These are phyloP conservation scores for Chrysopa pallens DNA, from an alignment of 1,140 invertebrate species.

Conservation along the genomic window DNA sequence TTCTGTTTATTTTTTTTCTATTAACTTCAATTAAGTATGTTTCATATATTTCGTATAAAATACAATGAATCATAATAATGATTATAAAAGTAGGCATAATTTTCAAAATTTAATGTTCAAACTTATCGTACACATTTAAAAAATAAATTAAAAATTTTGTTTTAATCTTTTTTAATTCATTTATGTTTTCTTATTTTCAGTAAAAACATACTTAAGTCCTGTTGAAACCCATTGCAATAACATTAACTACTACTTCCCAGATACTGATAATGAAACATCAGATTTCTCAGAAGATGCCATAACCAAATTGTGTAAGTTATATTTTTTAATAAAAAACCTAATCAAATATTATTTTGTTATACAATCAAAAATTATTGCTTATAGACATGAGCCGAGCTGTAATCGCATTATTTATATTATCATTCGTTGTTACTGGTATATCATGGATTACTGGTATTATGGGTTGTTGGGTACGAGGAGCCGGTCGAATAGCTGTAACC, in stretches of 20 bases:
- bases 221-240: conserved; percentile 90
- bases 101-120: too few relatives aligned
- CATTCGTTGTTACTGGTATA: conserved; percentile 75
- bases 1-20: too few relatives aligned
- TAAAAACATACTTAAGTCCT: conserved; percentile 76
- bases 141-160: background rate
- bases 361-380: conserved; percentile 15
- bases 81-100: too few relatives aligned
- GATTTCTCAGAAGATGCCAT: conserved; percentile 66
- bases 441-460: conserved; percentile 83
- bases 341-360: too few relatives aligned
- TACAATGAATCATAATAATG: too few relatives aligned
- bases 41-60: too few relatives aligned
- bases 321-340: background rate
- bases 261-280: conserved; percentile 64
- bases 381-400: conserved; percentile 80
- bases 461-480: conserved; percentile 82
- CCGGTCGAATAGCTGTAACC: conserved; percentile 82
- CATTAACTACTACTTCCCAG: conserved; percentile 82
- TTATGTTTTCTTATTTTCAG: conserved; percentile 35
- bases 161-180: conserved; percentile 5
- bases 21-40: too few relatives aligned
- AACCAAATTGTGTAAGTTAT: conserved; percentile 59
- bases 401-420: conserved; percentile 77
- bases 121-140: background rate